phyloP scores from a whole-genome alignment of 2,797 vertebrate species.

The Carduelis carduelis region DNA sequence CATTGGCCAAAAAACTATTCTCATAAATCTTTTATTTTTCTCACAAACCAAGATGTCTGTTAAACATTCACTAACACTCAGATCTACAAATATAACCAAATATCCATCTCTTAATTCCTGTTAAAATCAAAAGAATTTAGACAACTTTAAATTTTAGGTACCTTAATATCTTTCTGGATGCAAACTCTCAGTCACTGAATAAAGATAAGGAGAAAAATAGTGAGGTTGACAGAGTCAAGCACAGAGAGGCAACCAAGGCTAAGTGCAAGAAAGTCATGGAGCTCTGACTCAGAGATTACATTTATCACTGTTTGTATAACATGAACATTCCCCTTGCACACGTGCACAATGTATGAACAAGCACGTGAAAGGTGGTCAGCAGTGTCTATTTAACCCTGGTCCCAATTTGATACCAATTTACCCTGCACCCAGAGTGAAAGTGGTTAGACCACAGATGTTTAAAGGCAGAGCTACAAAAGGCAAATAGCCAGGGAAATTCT shows the following conservation, averaged over 20 bases:
- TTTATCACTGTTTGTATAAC: not conserved
- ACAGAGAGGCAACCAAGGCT: not conserved
- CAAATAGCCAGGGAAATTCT: conserved; percentile 30
- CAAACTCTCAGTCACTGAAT: not conserved
- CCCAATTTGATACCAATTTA: not conserved
- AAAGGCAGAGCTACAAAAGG: not conserved
- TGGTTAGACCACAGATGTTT: not conserved
- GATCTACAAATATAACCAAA: not conserved
- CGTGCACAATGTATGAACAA: not conserved
- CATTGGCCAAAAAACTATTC: not conserved
- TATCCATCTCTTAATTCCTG: not conserved
- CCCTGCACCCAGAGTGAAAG: not conserved
- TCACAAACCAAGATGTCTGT: not conserved
- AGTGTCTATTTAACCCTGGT: not conserved
- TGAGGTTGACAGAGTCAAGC: not conserved
- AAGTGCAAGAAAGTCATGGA: not conserved
- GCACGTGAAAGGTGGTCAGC: not conserved
- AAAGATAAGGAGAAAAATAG: not conserved
- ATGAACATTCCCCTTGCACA: not conserved
- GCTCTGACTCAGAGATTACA: not conserved
- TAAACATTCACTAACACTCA: not conserved
- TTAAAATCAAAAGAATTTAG: not conserved
- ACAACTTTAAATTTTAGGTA: not conserved
- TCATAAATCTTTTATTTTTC: not conserved
- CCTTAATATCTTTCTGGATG: not conserved